These are phyloP conservation scores for Quiscalus mexicanus DNA, from an alignment of 2,113 vertebrate genomes.

Conservation along the genomic window DNA sequence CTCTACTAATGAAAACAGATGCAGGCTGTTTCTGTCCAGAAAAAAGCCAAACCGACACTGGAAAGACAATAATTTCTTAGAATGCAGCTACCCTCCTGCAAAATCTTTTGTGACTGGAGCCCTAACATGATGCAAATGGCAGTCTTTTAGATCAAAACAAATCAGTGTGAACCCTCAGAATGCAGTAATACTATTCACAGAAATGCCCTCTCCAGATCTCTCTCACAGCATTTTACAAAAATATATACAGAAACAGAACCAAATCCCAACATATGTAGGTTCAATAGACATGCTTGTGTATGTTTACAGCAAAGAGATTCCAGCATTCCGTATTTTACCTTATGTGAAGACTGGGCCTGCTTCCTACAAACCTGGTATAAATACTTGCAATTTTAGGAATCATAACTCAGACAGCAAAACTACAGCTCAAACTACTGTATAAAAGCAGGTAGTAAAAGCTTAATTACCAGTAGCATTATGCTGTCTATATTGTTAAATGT, in stretches of 20 bases:
- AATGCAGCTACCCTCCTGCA: background rate
- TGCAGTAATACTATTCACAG: constrained; percentile 15
- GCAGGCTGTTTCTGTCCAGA: constrained; percentile 3
- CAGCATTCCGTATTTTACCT: constrained; percentile 4
- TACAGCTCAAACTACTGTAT: constrained; percentile 60
- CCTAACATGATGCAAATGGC: constrained; percentile 37
- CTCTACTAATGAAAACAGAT: background rate
- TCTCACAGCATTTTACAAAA: constrained; percentile 30
- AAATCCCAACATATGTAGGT: constrained; percentile 39
- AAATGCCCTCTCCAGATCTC: constrained; percentile 42
- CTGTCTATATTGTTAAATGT: constrained; percentile 81
- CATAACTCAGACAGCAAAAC: constrained; percentile 46
- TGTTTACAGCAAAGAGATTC: constrained; percentile 30
- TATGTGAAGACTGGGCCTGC: constrained; percentile 6
- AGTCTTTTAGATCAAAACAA: constrained; percentile 64
- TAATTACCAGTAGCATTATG: constrained; percentile 79
- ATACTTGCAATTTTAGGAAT: constrained; percentile 44
- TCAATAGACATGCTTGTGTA: constrained; percentile 1
- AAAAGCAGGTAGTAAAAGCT: constrained; percentile 78
- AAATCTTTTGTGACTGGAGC: constrained; percentile 40
- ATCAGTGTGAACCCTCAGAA: constrained; percentile 20
- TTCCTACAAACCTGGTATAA: constrained; percentile 23
- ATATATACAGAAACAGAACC: constrained; percentile 28
- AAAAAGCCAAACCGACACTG: background rate
- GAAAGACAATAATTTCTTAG: background rate